Conservation (phyloP, 2,113 vertebrate genomes). For the Cettia cetti region DNA sequence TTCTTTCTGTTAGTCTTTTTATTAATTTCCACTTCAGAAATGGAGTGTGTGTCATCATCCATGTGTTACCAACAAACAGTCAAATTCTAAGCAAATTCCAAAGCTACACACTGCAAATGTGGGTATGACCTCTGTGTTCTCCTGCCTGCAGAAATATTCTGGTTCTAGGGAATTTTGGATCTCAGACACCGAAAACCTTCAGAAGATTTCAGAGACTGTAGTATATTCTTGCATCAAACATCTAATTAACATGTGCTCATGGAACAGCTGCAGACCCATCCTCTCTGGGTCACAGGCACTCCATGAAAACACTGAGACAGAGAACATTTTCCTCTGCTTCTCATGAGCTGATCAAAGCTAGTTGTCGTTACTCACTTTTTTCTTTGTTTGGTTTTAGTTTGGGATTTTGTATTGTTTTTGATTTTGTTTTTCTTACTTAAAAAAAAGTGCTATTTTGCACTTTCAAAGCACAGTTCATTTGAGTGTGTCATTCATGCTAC, state of each 20-base stretch:
- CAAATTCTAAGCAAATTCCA: not conserved
- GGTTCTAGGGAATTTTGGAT: not conserved
- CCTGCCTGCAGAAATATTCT: not conserved
- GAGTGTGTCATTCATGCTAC: not conserved
- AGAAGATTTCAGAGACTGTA: not conserved
- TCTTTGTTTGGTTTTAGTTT: too few relatives aligned
- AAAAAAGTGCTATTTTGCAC: not conserved
- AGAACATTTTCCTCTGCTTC: not conserved
- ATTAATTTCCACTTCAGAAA: not conserved
- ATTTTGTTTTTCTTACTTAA: not conserved
- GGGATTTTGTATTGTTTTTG: too few relatives aligned
- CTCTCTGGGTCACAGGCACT: not conserved
- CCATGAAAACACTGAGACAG: not conserved
- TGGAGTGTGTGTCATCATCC: not conserved
- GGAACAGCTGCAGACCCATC: not conserved
- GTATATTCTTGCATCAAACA: not conserved
- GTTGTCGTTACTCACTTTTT: not conserved
- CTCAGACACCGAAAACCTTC: not conserved
- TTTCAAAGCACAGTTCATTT: not conserved
- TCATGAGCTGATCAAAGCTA: not conserved
- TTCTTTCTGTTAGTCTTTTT: not conserved
- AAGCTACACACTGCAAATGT: not conserved
- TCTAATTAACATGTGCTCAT: not conserved
- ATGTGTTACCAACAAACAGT: not conserved
- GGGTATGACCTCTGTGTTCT: not conserved